Evolutionary conservation across 64 coral and sea anemone species (phyloP).

Genomic region (Montipora capricornis): DNA sequence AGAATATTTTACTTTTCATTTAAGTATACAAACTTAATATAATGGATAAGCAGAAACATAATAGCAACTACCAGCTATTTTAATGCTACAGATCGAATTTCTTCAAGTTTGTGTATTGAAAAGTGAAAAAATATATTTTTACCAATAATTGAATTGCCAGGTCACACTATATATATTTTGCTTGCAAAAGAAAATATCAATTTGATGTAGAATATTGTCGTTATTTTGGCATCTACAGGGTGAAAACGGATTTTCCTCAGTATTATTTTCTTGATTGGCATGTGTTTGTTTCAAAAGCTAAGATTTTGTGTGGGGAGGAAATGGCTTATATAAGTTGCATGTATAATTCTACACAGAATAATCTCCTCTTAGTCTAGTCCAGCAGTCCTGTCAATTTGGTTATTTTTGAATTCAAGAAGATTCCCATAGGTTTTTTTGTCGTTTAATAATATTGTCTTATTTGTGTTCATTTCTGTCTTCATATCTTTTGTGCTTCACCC

Average conservation of each 20-base stretch:
- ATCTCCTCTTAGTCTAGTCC: background rate
- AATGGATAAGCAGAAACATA: background rate
- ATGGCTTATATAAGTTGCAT: background rate
- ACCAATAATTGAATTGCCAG: background rate
- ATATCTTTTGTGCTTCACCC: background rate
- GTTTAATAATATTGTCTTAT: background rate
- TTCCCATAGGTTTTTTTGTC: no score
- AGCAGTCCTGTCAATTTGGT: background rate
- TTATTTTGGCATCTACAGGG: background rate
- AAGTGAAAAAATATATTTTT: slow-evolving; percentile 2
- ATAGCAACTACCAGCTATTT: background rate
- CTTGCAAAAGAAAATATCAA: background rate
- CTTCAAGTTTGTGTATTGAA: background rate
- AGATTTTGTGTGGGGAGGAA: background rate
- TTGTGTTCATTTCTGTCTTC: background rate
- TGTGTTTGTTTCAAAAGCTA: background rate
- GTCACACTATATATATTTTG: background rate
- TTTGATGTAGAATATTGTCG: background rate
- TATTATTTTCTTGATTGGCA: background rate
- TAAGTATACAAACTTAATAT: slow-evolving; percentile 8
- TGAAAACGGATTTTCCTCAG: background rate
- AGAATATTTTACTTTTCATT: slow-evolving; percentile 9
- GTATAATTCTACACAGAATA: no score
- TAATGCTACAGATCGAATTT: slow-evolving; percentile 2
- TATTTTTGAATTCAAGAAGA: background rate